Percentiles rank a stretch among this genome's conserved stretches.
Conservation (phyloP, 2,888 invertebrate species). For the Disparrhopalites patrizii region DNA sequence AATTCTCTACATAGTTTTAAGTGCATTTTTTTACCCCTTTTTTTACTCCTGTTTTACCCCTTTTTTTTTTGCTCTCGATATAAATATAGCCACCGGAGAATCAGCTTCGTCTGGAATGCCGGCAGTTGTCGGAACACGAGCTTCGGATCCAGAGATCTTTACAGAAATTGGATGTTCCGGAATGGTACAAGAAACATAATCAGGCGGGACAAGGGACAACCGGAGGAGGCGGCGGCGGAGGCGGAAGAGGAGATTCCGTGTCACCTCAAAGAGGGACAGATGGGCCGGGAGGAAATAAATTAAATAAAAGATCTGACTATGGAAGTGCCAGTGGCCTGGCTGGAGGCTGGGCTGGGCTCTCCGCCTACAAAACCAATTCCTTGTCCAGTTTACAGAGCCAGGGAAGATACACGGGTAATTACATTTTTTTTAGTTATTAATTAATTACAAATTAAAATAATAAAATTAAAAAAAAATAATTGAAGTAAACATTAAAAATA, state of each 20-base stretch:
- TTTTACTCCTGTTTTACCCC: background rate
- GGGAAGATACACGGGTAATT: conserved; percentile 32
- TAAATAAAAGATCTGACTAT: conserved; percentile 41
- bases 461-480: too few relatives aligned
- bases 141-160: conserved; percentile 86
- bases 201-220: conserved; percentile 14
- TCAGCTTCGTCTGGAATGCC: conserved; percentile 77
- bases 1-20: too few relatives aligned
- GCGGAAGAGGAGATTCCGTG: too few relatives aligned
- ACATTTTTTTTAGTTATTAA: background rate
- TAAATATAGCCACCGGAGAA: conserved; percentile 91
- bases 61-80: too few relatives aligned
- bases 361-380: conserved; percentile 78
- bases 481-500: too few relatives aligned
- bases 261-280: background rate
- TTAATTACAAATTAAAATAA: too few relatives aligned
- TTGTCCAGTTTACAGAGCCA: conserved; percentile 54
- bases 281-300: conserved; percentile 26
- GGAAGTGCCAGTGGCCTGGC: conserved; percentile 57
- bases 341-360: conserved; percentile 61
- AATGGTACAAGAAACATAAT: conserved; percentile 69
- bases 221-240: too few relatives aligned
- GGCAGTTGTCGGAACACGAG: conserved; percentile 89
- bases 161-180: conserved; percentile 89
- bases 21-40: too few relatives aligned